phyloP scores from a whole-genome alignment of 2,113 vertebrate genomes.

The Eolophus roseicapilla region DNA sequence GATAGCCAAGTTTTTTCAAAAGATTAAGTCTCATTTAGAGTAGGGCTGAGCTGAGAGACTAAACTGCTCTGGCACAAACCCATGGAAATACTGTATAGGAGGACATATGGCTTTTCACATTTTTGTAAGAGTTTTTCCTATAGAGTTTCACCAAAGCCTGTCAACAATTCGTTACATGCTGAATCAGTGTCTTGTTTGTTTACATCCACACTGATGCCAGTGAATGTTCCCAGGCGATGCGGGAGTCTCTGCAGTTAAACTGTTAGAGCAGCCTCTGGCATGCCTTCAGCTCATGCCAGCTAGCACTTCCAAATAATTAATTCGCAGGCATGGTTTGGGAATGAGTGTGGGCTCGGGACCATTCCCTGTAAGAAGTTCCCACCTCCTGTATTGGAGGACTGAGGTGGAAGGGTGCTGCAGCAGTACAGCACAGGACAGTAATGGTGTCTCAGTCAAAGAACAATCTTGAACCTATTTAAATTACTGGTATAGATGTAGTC shows the following conservation, averaged over 20 bases:
- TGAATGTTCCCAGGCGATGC: neutral
- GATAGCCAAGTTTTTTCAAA: neutral
- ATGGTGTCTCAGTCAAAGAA: neutral
- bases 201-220: neutral
- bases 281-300: neutral
- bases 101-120: neutral
- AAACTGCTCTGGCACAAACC: neutral
- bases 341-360: neutral
- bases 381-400: neutral
- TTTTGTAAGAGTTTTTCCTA: neutral
- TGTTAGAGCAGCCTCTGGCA: neutral
- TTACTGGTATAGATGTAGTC: neutral
- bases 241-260: neutral
- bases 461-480: neutral
- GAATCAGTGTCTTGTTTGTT: neutral
- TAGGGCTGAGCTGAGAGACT: neutral
- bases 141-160: neutral
- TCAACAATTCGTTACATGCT: neutral
- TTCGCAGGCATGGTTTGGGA: neutral
- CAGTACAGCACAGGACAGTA: neutral
- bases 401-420: neutral
- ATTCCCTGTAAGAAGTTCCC: neutral
- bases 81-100: neutral
- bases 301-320: neutral
- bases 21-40: neutral